Percentiles rank a stretch among this genome's conserved stretches.
phyloP scores from a whole-genome alignment of 2,888 invertebrate species.

The Lithophane leautieri region DNA sequence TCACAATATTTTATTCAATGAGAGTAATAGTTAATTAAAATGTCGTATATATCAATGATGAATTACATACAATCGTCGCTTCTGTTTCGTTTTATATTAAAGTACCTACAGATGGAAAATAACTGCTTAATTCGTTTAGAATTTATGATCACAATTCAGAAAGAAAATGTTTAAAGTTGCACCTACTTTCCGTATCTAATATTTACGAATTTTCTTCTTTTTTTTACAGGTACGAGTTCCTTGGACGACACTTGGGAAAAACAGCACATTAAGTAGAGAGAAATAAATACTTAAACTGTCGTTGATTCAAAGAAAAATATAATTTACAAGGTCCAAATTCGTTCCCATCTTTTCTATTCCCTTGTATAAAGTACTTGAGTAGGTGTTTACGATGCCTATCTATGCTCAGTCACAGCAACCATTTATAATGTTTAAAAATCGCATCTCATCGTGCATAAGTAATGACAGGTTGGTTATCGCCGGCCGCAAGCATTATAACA shows the following conservation, averaged over 20 bases:
- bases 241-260: not conserved
- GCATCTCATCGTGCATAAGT: constrained; percentile 61
- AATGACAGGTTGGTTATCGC: constrained; percentile 59
- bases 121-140: not conserved
- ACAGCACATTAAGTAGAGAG: not conserved
- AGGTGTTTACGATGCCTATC: constrained; percentile 49
- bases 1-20: constrained; percentile 46
- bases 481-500: constrained; percentile 57
- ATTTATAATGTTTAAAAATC: constrained; percentile 59
- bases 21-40: constrained; percentile 41
- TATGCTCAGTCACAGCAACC: constrained; percentile 54
- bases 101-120: not conserved
- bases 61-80: constrained; percentile 11
- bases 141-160: constrained; percentile 4
- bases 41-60: constrained; percentile 42
- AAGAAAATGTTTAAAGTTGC: not conserved
- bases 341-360: not conserved
- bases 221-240: not conserved
- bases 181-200: not conserved
- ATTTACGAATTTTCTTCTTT: not conserved
- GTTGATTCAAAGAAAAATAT: not conserved
- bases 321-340: not conserved
- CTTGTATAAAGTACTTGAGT: constrained; percentile 10
- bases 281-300: not conserved
- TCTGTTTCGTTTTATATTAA: constrained; percentile 3